A percentile compares a stretch with the other conserved stretches of the same genome.
Evolutionary conservation across 2,797 vertebrate genomes (phyloP).

Genomic region (Enteromius afrohamiltoni): DNA sequence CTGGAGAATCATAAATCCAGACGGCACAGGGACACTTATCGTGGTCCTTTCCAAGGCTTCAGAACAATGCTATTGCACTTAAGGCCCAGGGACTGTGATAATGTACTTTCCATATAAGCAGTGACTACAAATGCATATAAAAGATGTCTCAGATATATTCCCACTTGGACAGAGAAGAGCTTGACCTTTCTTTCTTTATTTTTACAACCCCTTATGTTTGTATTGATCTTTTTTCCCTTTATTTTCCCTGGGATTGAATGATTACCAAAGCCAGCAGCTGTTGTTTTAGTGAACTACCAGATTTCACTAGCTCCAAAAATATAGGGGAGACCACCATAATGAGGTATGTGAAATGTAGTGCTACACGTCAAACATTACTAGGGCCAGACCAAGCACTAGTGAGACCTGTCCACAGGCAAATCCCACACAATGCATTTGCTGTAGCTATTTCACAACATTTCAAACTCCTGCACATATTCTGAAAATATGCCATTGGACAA

Average conservation of each 20-base stretch:
- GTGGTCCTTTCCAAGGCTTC: slow-evolving; percentile 59
- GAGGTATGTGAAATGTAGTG: slow-evolving; percentile 39
- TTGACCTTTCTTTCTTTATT: slow-evolving; percentile 65
- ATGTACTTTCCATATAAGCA: slow-evolving; percentile 77
- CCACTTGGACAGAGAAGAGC: slow-evolving; percentile 68
- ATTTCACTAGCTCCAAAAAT: slow-evolving; percentile 52
- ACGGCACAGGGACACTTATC: slow-evolving; percentile 72
- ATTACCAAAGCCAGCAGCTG: slow-evolving; percentile 63
- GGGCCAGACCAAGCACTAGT: too few species aligned
- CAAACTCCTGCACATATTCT: neutral
- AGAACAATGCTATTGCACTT: slow-evolving; percentile 74
- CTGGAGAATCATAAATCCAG: slow-evolving; percentile 75
- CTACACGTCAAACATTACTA: neutral
- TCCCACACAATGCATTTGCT: neutral
- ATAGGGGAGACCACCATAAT: slow-evolving; percentile 48
- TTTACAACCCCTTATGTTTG: slow-evolving; percentile 65
- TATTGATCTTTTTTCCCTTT: slow-evolving; percentile 63
- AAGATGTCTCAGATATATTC: slow-evolving; percentile 71
- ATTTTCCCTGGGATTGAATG: slow-evolving; percentile 62
- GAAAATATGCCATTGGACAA: neutral
- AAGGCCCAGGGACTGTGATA: slow-evolving; percentile 66
- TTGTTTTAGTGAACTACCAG: slow-evolving; percentile 52
- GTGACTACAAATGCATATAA: slow-evolving; percentile 68
- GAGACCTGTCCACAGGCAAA: neutral
- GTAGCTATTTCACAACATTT: neutral